Base-by-base conservation (phyloP, 2,888 invertebrate species). In the Zhengitettix transpicula region DNA sequence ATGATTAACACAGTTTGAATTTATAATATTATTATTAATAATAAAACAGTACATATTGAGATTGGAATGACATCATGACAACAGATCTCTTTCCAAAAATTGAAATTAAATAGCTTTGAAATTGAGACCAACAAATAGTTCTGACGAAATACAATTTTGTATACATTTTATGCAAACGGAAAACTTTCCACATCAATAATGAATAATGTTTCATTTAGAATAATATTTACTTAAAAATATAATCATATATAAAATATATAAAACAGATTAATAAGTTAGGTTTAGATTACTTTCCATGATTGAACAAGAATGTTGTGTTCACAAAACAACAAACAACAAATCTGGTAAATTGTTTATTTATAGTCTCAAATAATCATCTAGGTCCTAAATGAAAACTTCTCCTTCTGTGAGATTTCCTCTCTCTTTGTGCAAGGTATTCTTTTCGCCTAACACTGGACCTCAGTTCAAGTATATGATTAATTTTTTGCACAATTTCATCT, bases 391-490 rank as follows among this genome's bases (percentile, higher is more conserved):
- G 66, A 68, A 82, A 82, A 70, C 81, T 83, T 68, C 81, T 75
- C 70, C 82, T 76, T 16, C 79, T 76, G 58, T 81, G 79, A 40
- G 78, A 73, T 73, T 86, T 88, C 65, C 81, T 81, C 68, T 88
- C 88, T 70, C 84, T 82, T 57, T 83, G 78, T 54, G 84, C 82
- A 65, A 90, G 77, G 73, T 90, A 95, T 70, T 92, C 91, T 65
- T 88, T 84, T 55, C 90, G 77, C 63, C 86, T 85, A 8, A 82
- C 80, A 70, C 89, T 91, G 58, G 87, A 85, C 64, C 87, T 79
- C 67, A 93, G 76, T 69, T 92, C 89, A 62, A 95, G 73, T 64
- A 94, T 93, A 62, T 89, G 84, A 72, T 88, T 89, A 12, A 95
- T 81, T 76, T 94, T 93, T 64, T 86, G 84, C 0, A 90, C 87